phyloP scores from a whole-genome alignment of 2,888 invertebrate species.

The Apodemia mormo region DNA sequence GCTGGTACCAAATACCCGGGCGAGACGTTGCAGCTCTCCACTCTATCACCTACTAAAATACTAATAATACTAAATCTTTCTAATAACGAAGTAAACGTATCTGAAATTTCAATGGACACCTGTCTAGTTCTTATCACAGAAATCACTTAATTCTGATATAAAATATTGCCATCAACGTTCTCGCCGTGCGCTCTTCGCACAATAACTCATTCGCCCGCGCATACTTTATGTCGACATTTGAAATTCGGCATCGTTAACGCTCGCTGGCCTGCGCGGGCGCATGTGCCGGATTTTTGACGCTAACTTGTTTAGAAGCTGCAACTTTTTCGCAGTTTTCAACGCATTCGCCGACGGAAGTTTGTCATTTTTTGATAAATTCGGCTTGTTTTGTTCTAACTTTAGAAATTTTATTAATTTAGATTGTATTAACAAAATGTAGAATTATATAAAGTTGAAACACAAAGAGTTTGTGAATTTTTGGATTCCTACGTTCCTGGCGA shows the following conservation, averaged over 20 bases:
- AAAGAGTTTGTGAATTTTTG: background rate
- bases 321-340: slow-evolving; percentile 42
- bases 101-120: background rate
- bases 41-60: too few relatives aligned
- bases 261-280: slow-evolving; percentile 49
- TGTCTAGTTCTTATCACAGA: slow-evolving; percentile 1
- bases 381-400: background rate
- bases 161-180: slow-evolving; percentile 9
- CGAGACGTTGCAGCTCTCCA: too few relatives aligned
- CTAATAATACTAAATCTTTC: background rate
- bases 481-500: background rate
- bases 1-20: too few relatives aligned
- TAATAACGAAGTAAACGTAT: slow-evolving; percentile 1
- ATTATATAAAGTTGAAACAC: background rate
- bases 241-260: slow-evolving; percentile 56
- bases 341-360: slow-evolving; percentile 25
- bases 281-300: slow-evolving; percentile 53
- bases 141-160: slow-evolving; percentile 3
- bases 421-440: background rate
- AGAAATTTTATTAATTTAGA: background rate
- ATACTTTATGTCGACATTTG: slow-evolving; percentile 50
- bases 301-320: slow-evolving; percentile 56
- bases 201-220: slow-evolving; percentile 55
- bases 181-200: slow-evolving; percentile 32
- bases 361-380: slow-evolving; percentile 14